Evolutionary conservation across 2,113 vertebrate genomes (phyloP).

Genomic region (Proteles cristata): DNA sequence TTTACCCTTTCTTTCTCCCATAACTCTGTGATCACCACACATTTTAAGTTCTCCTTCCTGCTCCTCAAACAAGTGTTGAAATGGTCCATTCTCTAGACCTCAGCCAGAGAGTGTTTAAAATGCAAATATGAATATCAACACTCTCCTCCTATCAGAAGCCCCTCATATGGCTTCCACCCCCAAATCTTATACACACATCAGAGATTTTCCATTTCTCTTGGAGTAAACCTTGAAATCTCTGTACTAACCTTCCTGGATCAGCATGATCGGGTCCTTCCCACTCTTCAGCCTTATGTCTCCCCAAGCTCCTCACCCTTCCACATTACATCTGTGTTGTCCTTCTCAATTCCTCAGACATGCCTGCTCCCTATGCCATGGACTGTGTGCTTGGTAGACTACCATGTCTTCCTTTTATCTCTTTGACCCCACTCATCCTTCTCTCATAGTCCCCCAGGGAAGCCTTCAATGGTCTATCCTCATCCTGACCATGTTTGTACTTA

Average conservation of each 20-base stretch:
- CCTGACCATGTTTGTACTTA: neutral
- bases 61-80: neutral
- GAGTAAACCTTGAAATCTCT: neutral
- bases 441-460: neutral
- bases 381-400: neutral
- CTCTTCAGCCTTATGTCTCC: neutral
- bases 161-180: neutral
- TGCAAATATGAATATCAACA: neutral
- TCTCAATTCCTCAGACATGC: neutral
- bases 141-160: neutral
- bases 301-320: neutral
- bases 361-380: neutral
- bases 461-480: neutral
- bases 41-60: neutral
- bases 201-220: neutral
- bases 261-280: neutral
- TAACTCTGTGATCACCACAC: neutral
- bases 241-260: neutral
- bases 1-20: neutral
- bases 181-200: neutral
- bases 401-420: neutral
- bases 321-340: neutral
- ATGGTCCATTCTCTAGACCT: neutral
- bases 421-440: neutral
- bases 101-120: neutral